phyloP scores from a whole-genome alignment of 2,888 invertebrate genomes.

The Pycnomerus fuliginosus region DNA sequence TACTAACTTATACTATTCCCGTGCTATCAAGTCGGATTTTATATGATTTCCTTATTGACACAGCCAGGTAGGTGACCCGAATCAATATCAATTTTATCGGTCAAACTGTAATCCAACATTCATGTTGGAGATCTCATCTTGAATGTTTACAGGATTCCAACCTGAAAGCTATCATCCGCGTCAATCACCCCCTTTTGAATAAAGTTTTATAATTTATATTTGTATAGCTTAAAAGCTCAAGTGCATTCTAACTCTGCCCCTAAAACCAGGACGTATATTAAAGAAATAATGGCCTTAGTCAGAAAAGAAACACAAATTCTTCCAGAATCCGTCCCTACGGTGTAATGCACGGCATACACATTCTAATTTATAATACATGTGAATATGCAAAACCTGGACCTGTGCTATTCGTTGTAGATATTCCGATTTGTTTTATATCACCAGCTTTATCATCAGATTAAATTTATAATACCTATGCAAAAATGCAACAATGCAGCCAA shows the following conservation, averaged over 20 bases:
- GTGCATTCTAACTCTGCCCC: too few species aligned
- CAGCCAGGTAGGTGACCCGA: constrained; percentile 13
- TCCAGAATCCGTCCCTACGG: constrained; percentile 20
- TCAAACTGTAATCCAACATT: too few species aligned
- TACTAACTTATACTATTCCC: constrained; percentile 7
- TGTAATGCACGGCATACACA: constrained; percentile 18
- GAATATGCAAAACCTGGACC: constrained; percentile 16
- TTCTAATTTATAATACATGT: constrained; percentile 24
- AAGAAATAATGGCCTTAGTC: constrained; percentile 19
- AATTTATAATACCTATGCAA: constrained; percentile 3
- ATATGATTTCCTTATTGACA: constrained; percentile 17
- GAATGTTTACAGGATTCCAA: background rate
- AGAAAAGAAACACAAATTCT: constrained; percentile 23
- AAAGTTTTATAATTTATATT: background rate
- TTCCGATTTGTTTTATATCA: constrained; percentile 1
- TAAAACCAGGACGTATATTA: constrained; percentile 11
- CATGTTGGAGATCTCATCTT: background rate
- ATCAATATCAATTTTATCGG: constrained; percentile 8
- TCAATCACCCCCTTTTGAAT: too few species aligned
- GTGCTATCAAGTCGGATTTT: constrained; percentile 10
- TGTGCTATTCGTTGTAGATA: background rate
- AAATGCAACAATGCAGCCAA: too few species aligned
- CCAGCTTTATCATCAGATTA: background rate
- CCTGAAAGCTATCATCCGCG: background rate
- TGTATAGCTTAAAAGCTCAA: too few species aligned